Conservation (phyloP, 2,113 vertebrate species). For the Barbus barbus region DNA sequence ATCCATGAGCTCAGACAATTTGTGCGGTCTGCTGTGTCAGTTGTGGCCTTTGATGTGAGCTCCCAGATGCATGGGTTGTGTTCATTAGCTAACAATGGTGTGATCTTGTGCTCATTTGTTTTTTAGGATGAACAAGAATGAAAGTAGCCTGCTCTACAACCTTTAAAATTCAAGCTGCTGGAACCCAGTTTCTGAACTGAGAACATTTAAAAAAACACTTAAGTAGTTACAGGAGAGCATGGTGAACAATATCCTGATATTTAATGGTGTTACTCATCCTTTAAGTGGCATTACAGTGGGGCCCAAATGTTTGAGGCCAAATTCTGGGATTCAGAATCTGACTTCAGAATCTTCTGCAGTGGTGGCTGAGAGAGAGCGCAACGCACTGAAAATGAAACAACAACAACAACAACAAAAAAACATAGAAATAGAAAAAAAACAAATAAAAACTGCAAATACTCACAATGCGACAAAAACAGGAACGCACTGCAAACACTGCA, state of each 20-base stretch:
- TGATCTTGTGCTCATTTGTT: constrained; percentile 49
- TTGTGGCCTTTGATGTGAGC: constrained; percentile 70
- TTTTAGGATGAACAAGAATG: constrained; percentile 21
- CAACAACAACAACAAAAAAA: too few relatives aligned
- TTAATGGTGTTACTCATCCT: neutral
- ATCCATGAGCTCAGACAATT: constrained; percentile 72
- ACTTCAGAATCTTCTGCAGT: too few relatives aligned
- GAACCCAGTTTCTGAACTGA: constrained; percentile 17
- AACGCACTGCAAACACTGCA: too few relatives aligned
- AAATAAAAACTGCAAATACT: too few relatives aligned
- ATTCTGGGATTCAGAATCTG: neutral
- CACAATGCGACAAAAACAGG: too few relatives aligned
- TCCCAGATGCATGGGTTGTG: constrained; percentile 58
- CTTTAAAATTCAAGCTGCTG: constrained; percentile 33
- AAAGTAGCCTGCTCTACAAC: constrained; percentile 7
- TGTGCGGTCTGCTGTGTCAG: constrained; percentile 71
- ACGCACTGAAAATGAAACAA: too few relatives aligned
- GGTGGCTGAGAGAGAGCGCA: too few relatives aligned
- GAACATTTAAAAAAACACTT: constrained; percentile 31
- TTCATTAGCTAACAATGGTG: constrained; percentile 68
- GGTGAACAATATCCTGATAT: neutral
- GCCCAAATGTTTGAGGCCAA: neutral
- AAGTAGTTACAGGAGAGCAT: constrained; percentile 3
- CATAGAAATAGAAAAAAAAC: too few relatives aligned
- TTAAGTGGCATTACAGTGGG: neutral